Base-by-base conservation (phyloP, 2,888 invertebrate genomes). In the Eurois occulta region DNA sequence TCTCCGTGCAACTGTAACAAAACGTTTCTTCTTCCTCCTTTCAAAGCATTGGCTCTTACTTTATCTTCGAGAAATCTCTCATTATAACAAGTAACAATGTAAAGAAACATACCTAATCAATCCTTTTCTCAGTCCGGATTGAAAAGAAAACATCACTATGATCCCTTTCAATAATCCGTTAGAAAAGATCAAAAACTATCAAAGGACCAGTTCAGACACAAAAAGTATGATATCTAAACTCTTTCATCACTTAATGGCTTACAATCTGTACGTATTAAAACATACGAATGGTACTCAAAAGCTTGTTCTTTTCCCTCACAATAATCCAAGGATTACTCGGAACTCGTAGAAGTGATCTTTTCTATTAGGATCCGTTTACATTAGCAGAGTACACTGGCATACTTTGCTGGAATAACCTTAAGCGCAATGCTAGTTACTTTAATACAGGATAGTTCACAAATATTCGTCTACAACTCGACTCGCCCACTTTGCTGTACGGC, bases 381-480 rank as follows among this genome's bases (percentile, higher is more conserved):
- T 65, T 52, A 81, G 64, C 32, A 32, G 28, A 84, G 80, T 66
- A 64, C 48, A 58, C 41, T 65, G 38, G 24, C 35, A 10, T 16
- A 66, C 48, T 60, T 28, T 24, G 16, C 73, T 60, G 35, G 74
- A 4, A 28, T 18, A 24, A 18, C 28, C n/a, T 2, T 41, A 41
- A 21, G 52, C 38, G 55, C 64, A 24, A 38, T 35, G 66, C 41
- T 60, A 62, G 72, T 69, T 62, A 67, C 41, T 66, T 66, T 24
- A n/a, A n/a, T n/a, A n/a, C n/a, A 75, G 16, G 24, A 58, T 77
- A 24, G 48, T 66, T 83, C 62, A 52, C 28, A 67, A 84, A 80
- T 79, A 80, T 79, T 80, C 71, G 64, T 69, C 13, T 70, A 70
- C 84, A 79, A 79, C 58, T 69, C 41, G 24, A 84, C 41, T 65